Base-by-base conservation (phyloP, 2,797 vertebrate genomes). In the Glyptemys insculpta region DNA sequence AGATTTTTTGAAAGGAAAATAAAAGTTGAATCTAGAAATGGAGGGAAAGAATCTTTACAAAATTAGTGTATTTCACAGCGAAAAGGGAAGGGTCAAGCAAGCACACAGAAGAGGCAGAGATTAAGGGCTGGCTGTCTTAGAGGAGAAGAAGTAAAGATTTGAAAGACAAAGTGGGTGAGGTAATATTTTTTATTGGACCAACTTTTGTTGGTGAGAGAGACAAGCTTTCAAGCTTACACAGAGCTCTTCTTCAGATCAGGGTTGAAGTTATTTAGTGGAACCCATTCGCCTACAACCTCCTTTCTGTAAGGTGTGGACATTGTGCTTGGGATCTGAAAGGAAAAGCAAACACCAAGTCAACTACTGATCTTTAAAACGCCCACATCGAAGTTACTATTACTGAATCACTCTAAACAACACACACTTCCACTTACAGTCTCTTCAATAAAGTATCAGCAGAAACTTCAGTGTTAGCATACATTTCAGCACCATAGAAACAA, bases 401-500 rank as follows among this genome's bases (percentile, higher is more conserved):
- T 88, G 90, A 96, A 81, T 96, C 96, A 91, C 47, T 84, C n/a
- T 27, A 57, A 87, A 87, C 80, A 81, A 8, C 10, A 79, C 80
- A 53, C n/a, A 50, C 57, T 91, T 85, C 94, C 86, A 93, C 94
- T 94, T 78, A 90, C 54, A 62, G 86, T 52, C 86, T 59, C 85
- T 87, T 82, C 81, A 16, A 37, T 89, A 76, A 83, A 90, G 72
- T 50, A 90, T 81, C 2, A 7, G 78, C 50, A 83, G 41, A 76
- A 41, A 85, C 21, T 50, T 85, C 47, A 34, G 78, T 79, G 88
- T 53, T 92, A 92, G 82, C 87, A 79, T 91, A 85, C 79, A 87
- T 31, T 89, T 89, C 78, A 57, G 89, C 88, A 79, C 86, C 90
- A 89, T 34, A 89, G 94, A 94, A 95, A 94, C 92, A 91, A 89